phyloP scores from a whole-genome alignment of 2,797 vertebrate genomes.

The Pangasius krempfi region DNA sequence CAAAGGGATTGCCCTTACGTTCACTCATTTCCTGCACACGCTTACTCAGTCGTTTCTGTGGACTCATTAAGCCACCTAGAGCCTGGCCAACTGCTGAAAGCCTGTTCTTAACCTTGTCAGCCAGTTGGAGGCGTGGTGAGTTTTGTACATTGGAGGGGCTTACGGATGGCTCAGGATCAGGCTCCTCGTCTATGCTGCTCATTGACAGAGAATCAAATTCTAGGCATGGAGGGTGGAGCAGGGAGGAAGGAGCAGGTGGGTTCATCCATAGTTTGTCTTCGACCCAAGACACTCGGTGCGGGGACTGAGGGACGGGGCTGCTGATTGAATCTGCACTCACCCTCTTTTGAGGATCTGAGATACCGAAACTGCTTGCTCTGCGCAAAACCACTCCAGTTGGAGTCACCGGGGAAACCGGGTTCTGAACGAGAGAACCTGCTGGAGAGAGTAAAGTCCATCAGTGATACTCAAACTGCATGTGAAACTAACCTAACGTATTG shows the following conservation, averaged over 20 bases:
- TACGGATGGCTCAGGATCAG: constrained; percentile 9
- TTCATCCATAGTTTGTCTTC: constrained; percentile 76
- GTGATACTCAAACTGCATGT: neutral
- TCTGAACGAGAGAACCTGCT: constrained; percentile 62
- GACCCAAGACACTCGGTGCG: constrained; percentile 85
- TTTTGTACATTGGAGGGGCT: constrained; percentile 45
- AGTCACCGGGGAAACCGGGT: constrained; percentile 54
- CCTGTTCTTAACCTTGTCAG: constrained; percentile 77
- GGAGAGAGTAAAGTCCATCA: constrained; percentile 14
- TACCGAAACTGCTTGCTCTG: constrained; percentile 61
- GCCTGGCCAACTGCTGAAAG: constrained; percentile 78
- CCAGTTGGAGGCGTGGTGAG: constrained; percentile 61
- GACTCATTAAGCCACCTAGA: constrained; percentile 72
- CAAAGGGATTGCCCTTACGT: constrained; percentile 69
- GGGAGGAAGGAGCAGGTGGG: constrained; percentile 66
- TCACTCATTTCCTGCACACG: constrained; percentile 79
- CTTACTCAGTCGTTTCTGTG: constrained; percentile 73
- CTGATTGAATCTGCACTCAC: constrained; percentile 56
- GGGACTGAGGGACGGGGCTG: constrained; percentile 65
- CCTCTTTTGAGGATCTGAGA: constrained; percentile 36
- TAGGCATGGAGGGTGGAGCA: constrained; percentile 63
- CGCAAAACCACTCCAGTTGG: constrained; percentile 72
- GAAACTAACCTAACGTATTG: neutral
- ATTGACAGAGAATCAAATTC: constrained; percentile 77
- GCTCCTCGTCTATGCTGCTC: constrained; percentile 82